Evolutionary conservation across 2,113 vertebrate species (phyloP).

Genomic region (Drymodes brunneopygia): DNA sequence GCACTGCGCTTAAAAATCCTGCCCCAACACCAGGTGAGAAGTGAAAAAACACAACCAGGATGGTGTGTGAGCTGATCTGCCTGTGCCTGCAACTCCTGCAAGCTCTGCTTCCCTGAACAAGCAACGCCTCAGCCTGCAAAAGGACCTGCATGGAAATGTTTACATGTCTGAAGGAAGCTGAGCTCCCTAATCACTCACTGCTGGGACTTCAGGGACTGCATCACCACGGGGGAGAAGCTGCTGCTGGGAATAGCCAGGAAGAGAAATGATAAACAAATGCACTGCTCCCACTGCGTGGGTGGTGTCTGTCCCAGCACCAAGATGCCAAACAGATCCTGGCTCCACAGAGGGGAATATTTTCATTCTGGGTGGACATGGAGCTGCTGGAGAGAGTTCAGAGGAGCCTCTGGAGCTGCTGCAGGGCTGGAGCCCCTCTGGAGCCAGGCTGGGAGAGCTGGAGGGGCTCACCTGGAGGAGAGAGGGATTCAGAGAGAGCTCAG

Average conservation of each 20-base stretch:
- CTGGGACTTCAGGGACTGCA: neutral
- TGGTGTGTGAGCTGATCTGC: neutral
- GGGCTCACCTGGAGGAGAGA: neutral
- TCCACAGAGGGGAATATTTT: neutral
- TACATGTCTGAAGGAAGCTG: neutral
- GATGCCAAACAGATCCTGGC: neutral
- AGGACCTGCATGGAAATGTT: neutral
- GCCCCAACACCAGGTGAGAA: neutral
- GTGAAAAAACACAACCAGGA: fast-evolving
- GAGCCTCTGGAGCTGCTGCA: fast-evolving
- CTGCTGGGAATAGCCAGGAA: neutral
- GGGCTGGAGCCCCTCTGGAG: neutral
- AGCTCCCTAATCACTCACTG: neutral
- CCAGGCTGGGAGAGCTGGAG: neutral
- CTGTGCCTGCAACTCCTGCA: neutral
- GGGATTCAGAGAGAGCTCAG: neutral
- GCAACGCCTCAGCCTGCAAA: neutral
- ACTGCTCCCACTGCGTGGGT: neutral
- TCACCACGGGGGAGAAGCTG: neutral
- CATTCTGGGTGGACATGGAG: neutral
- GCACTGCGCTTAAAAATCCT: neutral
- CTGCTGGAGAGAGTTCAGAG: neutral
- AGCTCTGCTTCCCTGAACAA: fast-evolving
- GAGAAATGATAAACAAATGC: neutral
- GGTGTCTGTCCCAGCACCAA: neutral